Conservation (phyloP, 2,797 vertebrate genomes). For the Ptychobarbus kaznakovi region DNA sequence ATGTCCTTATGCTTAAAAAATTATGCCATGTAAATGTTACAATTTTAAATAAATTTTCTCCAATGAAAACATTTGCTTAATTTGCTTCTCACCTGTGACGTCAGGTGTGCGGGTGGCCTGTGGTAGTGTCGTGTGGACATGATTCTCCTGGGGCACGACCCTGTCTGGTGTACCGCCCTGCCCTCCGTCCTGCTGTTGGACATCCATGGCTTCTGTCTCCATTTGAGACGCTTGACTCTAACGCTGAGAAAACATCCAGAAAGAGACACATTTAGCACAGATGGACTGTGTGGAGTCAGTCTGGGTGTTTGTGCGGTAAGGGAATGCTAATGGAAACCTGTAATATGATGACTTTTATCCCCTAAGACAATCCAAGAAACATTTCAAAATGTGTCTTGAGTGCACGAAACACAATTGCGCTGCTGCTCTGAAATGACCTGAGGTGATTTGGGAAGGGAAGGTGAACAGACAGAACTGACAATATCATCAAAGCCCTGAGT, state of each 20-base stretch:
- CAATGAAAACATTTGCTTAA: neutral
- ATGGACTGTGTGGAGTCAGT: neutral
- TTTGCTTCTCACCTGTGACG: constrained; percentile 41
- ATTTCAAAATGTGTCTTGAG: neutral
- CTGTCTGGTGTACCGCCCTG: constrained; percentile 19
- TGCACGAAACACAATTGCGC: neutral
- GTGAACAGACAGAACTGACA: neutral
- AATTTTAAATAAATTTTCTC: neutral
- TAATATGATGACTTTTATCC: neutral
- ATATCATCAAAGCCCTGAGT: constrained; percentile 6
- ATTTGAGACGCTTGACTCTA: constrained; percentile 51
- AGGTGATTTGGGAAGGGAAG: neutral
- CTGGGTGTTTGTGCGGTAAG: neutral
- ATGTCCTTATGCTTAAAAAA: neutral
- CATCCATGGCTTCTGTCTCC: constrained; percentile 65
- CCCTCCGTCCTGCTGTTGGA: constrained; percentile 47
- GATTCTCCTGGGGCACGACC: constrained; percentile 27
- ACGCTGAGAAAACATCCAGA: constrained; percentile 53
- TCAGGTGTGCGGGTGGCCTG: constrained; percentile 15
- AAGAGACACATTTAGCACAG: neutral
- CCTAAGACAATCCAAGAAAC: neutral
- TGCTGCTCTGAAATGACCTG: neutral
- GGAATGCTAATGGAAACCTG: neutral
- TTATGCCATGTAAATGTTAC: neutral
- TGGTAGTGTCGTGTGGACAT: constrained; percentile 48